Base-by-base conservation (phyloP, 2,113 vertebrate genomes). In the Chaetura pelagica region DNA sequence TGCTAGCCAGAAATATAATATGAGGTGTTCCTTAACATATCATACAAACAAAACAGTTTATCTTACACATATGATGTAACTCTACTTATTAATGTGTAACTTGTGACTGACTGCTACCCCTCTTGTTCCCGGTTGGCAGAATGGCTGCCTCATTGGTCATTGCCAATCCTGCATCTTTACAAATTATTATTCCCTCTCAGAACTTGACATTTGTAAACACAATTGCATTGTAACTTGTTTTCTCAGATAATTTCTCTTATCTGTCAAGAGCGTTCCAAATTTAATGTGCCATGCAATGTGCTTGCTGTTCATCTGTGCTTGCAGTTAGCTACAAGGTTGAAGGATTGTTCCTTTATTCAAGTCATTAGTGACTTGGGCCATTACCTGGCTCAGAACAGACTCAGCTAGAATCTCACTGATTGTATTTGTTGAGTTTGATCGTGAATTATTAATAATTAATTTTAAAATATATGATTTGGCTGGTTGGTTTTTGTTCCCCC, bases 21-120 rank as follows among this genome's bases (percentile, higher is more conserved):
- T 54, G 26, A 94, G 6, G 12, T 51, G 72, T 77, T 95, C 15
- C 54, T 79, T 48, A 23, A 23, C 22, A 16, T n/a, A 29, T 49
- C 3, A 4, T 48, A n/a, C 35, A 71, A 48, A 17, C 26, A 85
- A 68, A 74, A 9, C 10, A 22, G 54, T 61, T 94, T 44, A 38
- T 80, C 29, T 57, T 52, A 32, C 32, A n/a, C 5, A 1, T 49
- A 15, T 12, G 9, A 48, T 46, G 15, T 52, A 68, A 83, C 0
- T 0, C 27, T 48, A 20, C 26, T 46, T 54, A 16, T 49, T 71
- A 0, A 1, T 38, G 3, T 38, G 38, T 29, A 40, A 21, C 18
- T 72, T 75, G 23, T 44, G 71, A n/a, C 18, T 66, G 75, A 54
- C 52, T 84, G 27, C 30, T 72, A 30, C 4, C 10, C 10, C 8